Evolutionary conservation across 1,140 invertebrate species (phyloP), one percentile per base, ranked within the genome.

Genomic region (Drosophila pachea): DNA sequence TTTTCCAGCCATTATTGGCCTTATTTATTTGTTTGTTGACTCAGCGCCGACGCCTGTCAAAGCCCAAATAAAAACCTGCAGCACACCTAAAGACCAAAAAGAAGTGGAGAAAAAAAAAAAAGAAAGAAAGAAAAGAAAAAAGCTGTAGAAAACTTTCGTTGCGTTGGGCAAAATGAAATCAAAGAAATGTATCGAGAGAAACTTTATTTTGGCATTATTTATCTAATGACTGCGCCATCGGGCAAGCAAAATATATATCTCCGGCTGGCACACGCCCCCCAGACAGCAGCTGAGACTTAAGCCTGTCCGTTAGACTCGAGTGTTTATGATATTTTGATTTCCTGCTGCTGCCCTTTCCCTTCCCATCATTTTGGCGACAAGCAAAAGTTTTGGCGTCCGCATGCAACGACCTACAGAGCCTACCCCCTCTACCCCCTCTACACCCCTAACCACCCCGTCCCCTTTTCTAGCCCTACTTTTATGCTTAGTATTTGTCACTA

Each of bases 241-340:
- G 65, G 48, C 53, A 67, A 3, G 53, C 53, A 56, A 73, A 72
- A 83, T 66, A 72, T 47, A 47, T 68, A 62, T 62, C 47, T 66
- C 22, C 29, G 68, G 43, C 61, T 50, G 47, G 64, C 59, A 53
- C 65, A 61, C 77, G 58, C 22, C 22, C 22, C 56, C 63, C 66
- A 22, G 22, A 35, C 43, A 35, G 29, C 42, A 54, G 49, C 49
- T 35, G 35, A 36, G 35, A 16, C 50, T 8, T 33, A 55, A 45
- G 36, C 56, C 11, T 47, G 9, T 38, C 12, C 58, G 59, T 49
- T 43, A 11, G 38, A 14, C 49, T 55, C 54, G 79, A 86, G 81
- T 86, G 81, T 86, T 86, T 86, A 86, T 86, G 81, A 81, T 86
- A 75, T 86, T 86, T 86, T 86, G 81, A 86, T 86, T 81, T 81